phyloP scores from a whole-genome alignment of 2,797 vertebrate species.

The Coendou prehensilis region DNA sequence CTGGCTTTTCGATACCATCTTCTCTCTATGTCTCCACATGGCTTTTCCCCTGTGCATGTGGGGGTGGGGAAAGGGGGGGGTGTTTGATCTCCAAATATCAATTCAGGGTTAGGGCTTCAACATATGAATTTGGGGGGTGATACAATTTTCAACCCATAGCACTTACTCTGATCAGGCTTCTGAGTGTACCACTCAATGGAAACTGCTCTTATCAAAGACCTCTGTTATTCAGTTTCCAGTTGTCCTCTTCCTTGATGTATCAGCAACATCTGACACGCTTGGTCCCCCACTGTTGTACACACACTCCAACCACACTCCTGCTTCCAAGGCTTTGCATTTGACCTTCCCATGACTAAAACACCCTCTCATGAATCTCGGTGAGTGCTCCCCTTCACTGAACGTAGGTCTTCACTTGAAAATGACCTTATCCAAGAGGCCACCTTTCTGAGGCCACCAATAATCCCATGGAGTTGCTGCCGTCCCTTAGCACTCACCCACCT shows the following conservation, averaged over 20 bases:
- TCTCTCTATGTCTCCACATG: not conserved
- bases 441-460: not conserved
- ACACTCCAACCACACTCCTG: not conserved
- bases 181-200: not conserved
- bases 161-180: not conserved
- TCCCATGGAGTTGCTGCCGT: fast-evolving
- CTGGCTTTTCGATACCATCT: not conserved
- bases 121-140: not conserved
- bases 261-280: not conserved
- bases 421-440: not conserved
- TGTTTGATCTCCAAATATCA: not conserved
- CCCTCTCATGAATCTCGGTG: not conserved
- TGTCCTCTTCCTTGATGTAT: not conserved
- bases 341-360: not conserved
- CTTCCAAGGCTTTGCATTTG: not conserved
- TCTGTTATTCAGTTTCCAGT: not conserved
- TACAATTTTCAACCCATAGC: not conserved
- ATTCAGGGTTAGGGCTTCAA: no score
- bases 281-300: not conserved
- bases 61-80: not conserved
- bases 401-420: not conserved
- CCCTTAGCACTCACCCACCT: not conserved
- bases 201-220: not conserved
- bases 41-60: not conserved
- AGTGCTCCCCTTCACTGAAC: not conserved